Percentiles rank a stretch among this genome's conserved stretches.
Conservation (phyloP, 2,113 vertebrate genomes). For the Paracyprichromis sp. region DNA sequence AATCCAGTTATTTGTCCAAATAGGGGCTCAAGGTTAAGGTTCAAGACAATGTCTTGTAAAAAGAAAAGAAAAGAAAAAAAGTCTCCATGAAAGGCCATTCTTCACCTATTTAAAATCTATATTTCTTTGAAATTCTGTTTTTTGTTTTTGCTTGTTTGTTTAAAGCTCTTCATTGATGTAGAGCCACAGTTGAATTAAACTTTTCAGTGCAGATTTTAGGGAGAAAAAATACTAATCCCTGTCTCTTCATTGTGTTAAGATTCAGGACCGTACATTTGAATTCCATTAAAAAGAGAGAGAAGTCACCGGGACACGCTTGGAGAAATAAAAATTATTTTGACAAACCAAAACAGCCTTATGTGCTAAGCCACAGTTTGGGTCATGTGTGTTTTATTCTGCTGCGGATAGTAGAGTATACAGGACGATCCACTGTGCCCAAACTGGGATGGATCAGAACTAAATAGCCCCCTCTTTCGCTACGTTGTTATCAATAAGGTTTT, state of each 20-base stretch:
- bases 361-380: background rate
- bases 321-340: background rate
- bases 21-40: background rate
- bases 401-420: accelerated
- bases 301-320: background rate
- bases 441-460: background rate
- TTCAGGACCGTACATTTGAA: background rate
- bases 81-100: background rate
- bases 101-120: background rate
- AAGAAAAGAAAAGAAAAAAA: background rate
- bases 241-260: background rate
- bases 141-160: background rate
- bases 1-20: background rate
- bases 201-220: background rate
- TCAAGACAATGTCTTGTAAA: background rate
- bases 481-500: background rate
- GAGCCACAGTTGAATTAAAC: background rate
- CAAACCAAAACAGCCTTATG: background rate
- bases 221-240: background rate
- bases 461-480: accelerated
- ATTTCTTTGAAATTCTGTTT: background rate
- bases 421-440: accelerated
- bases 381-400: background rate
- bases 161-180: background rate
- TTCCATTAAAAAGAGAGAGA: background rate